Evolutionary conservation across 2,888 invertebrate genomes (phyloP), one percentile per base, ranked within the genome.

Genomic region (Melanchra persicariae): DNA sequence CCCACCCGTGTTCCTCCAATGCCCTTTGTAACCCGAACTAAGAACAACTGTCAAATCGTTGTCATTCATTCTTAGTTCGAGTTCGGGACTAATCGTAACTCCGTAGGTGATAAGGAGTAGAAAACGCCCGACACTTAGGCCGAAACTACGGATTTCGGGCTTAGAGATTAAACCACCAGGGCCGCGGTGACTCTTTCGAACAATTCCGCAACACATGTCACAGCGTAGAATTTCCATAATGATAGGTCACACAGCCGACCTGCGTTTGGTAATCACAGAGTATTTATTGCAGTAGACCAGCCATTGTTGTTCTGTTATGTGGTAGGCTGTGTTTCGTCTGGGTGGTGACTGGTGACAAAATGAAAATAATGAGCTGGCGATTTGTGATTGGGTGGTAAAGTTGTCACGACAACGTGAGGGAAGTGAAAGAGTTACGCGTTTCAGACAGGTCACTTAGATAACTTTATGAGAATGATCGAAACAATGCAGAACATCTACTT

Each of bases 211-310:
- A 30, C 45, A 19, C 64, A 51, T 72, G 79, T 66, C 82, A 55
- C 37, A 60, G 63, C 26, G 52, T 64, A 24, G 10, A 62, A 77
- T 81, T 72, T 76, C 26, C 58, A 61, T 82, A 73, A 77, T 71
- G 70, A 67, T 74, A 67, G 82, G 65, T 77, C 62, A 59, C 47
- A 61, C 59, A 55, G 58, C 30, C 60, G 68, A 77, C 68, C 77
- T 80, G 54, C 51, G 65, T 83, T 80, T 83, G 71, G 83, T 75
- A 85, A 84, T 74, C 71, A 73, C 22, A 57, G 54, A 40, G 55
- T 72, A 76, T 62, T 70, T 55, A 58, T 73, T 70, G 70, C 74
- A 76, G 78, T 77, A 80, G 47, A 78, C 57, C 54, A 45, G 49
- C 78, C 68, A 76, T 83, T 81, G 73, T 74, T 57, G 60, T 67